phyloP scores from a whole-genome alignment of 2,888 invertebrate genomes.

The Amblyjoppa fuscipennis region DNA sequence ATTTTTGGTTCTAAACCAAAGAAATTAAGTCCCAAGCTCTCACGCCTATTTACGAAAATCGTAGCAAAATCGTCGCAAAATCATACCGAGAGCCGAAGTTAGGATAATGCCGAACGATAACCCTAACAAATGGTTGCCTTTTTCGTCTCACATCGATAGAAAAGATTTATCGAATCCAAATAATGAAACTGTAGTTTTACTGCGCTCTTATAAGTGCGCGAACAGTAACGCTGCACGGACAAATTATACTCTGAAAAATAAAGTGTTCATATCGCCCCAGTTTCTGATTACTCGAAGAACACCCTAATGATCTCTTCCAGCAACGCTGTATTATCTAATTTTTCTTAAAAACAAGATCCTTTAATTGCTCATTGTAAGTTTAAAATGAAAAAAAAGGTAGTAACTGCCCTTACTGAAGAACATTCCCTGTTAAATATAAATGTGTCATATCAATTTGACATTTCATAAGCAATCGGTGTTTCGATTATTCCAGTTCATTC shows the following conservation, averaged over 20 bases:
- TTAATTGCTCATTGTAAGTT: background rate
- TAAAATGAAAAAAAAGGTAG: too few relatives aligned
- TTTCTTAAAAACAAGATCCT: too few relatives aligned
- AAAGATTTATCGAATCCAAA: background rate
- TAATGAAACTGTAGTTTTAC: background rate
- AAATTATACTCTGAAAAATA: too few relatives aligned
- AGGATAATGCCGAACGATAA: too few relatives aligned
- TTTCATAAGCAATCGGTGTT: slow-evolving; percentile 1
- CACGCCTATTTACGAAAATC: background rate
- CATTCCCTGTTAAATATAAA: background rate
- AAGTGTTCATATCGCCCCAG: too few relatives aligned
- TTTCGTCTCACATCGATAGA: too few relatives aligned
- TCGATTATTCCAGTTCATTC: slow-evolving; percentile 43
- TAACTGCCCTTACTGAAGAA: background rate
- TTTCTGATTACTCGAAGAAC: too few relatives aligned
- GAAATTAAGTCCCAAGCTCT: background rate
- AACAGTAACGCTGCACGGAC: too few relatives aligned
- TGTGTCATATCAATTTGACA: background rate
- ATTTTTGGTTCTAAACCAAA: background rate
- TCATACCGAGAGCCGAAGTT: background rate
- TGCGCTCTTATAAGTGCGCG: too few relatives aligned
- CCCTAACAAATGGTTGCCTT: too few relatives aligned
- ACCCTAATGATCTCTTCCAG: too few relatives aligned
- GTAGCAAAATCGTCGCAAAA: background rate
- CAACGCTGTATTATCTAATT: background rate